A percentile compares a stretch with the other conserved stretches of the same genome.
Evolutionary conservation across 2,113 vertebrate genomes (phyloP).

Genomic region (Planiliza haematocheilus): DNA sequence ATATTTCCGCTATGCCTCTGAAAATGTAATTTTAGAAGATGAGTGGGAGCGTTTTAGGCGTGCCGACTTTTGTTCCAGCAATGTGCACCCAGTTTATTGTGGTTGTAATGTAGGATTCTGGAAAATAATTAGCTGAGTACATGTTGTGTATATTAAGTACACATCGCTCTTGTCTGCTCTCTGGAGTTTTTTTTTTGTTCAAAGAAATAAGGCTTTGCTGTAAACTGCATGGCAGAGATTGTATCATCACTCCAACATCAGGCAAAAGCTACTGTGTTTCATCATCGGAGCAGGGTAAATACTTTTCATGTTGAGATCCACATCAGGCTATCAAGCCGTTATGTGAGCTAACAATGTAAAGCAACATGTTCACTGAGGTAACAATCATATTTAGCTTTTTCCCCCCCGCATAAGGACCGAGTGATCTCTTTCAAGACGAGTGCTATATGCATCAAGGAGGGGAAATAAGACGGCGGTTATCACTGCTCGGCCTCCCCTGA

Average conservation of each 20-base stretch:
- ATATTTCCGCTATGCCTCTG: slow-evolving; percentile 67
- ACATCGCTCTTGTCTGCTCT: slow-evolving; percentile 36
- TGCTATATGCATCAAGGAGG: slow-evolving; percentile 82
- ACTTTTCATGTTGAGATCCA: slow-evolving; percentile 21
- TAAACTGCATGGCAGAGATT: slow-evolving; percentile 4
- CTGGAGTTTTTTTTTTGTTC: slow-evolving; percentile 44
- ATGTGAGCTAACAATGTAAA: too few species aligned
- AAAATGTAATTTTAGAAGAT: slow-evolving; percentile 65
- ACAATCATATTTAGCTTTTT: slow-evolving; percentile 85
- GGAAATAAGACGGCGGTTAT: slow-evolving; percentile 86
- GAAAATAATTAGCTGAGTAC: slow-evolving; percentile 62
- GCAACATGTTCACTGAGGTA: too few species aligned
- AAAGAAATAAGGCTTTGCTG: slow-evolving; percentile 36
- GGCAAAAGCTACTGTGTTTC: slow-evolving; percentile 42
- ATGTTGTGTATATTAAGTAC: slow-evolving; percentile 61
- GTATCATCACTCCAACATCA: slow-evolving; percentile 28
- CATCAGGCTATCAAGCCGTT: slow-evolving; percentile 19
- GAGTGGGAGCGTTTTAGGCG: slow-evolving; percentile 41
- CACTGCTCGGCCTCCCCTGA: slow-evolving; percentile 93
- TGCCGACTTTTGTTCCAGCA: slow-evolving; percentile 46
- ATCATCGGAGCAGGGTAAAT: slow-evolving; percentile 34
- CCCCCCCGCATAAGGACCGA: slow-evolving; percentile 15
- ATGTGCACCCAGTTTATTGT: slow-evolving; percentile 55
- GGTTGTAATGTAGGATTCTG: slow-evolving; percentile 50
- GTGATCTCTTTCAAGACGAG: slow-evolving; percentile 81